Evolutionary conservation across 2,888 invertebrate genomes (phyloP), one percentile per base, ranked within the genome.

Genomic region (Caenorhabditis sulstoni): DNA sequence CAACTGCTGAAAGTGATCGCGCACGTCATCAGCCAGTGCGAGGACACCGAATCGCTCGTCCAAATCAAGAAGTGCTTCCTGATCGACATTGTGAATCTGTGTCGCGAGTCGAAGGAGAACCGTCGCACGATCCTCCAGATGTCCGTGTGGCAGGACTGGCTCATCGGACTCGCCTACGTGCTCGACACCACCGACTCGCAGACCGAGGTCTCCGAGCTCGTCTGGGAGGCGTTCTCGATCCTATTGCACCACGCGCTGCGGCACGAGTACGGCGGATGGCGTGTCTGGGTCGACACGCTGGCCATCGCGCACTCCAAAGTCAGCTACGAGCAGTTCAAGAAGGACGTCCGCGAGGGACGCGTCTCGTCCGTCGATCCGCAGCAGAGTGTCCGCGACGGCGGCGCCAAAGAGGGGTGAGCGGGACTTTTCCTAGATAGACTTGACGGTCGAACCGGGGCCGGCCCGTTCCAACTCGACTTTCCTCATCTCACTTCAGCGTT

Each of bases 291-390:
- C 5, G 99, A 99, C 91, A 99, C 99, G 0, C 92, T 99, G 77
- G 98, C 99, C 50, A 99, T 99, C 89, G 96, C 99, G 1, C 99
- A 99, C 92, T 98, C 98, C 1, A 98, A 98, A 93, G 95, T 98
- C 9, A 96, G 97, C 0, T 97, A 96, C 91, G 97, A 98, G 92
- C 97, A 97, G 91, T 98, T 97, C 91, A 96, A 96, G 29, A 29
- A 29, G 29, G 29, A 29, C 29, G 29, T 29, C 7, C 29, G 29
- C 29, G 29, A 29, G 29, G 29, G 29, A 29, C 29, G 29, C 7
- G 29, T 29, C 4, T 7, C 29, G 29, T 5, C 29, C 4, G 29
- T 29, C 29, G 73, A 73, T 12, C 47, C 47, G 11, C 71, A 76
- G 62, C n/a, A 20, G 5, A 78, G 68, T 29, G 49, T 67, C 39